phyloP scores from a whole-genome alignment of 2,888 invertebrate species.

The Apamea anceps region DNA sequence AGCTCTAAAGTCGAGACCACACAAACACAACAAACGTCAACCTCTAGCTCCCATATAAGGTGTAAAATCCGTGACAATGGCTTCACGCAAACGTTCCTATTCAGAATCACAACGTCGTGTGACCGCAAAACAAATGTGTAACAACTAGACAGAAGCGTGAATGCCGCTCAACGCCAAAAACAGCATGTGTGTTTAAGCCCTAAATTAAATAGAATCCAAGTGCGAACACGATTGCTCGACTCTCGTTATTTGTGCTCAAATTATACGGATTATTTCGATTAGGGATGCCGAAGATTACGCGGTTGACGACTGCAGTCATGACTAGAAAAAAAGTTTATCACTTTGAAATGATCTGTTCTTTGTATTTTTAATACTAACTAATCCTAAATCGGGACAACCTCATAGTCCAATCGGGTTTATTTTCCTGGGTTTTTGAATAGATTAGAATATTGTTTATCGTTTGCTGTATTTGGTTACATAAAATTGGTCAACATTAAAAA shows the following conservation, averaged over 20 bases:
- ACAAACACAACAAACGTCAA: slow-evolving; percentile 29
- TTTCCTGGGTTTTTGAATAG: neutral
- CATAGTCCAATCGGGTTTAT: neutral
- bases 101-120: slow-evolving; percentile 32
- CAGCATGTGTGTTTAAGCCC: slow-evolving; percentile 41
- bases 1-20: slow-evolving; percentile 43
- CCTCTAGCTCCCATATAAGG: slow-evolving; percentile 21
- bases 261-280: slow-evolving; percentile 49
- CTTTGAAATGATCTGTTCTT: neutral
- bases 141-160: slow-evolving; percentile 37
- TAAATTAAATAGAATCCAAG: slow-evolving; percentile 47
- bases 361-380: neutral
- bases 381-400: neutral
- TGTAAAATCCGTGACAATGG: slow-evolving; percentile 48
- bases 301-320: neutral
- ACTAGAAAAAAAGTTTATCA: neutral
- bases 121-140: slow-evolving; percentile 44
- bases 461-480: neutral
- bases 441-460: neutral
- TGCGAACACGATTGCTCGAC: slow-evolving; percentile 44
- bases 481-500: no score
- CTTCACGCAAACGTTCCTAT: slow-evolving; percentile 28
- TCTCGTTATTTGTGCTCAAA: slow-evolving; percentile 44
- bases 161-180: slow-evolving; percentile 39
- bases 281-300: slow-evolving; percentile 32